Evolutionary conservation across 2,113 vertebrate species (phyloP), one percentile per base, ranked within the genome.

Genomic region (Dipodomys stephensi): DNA sequence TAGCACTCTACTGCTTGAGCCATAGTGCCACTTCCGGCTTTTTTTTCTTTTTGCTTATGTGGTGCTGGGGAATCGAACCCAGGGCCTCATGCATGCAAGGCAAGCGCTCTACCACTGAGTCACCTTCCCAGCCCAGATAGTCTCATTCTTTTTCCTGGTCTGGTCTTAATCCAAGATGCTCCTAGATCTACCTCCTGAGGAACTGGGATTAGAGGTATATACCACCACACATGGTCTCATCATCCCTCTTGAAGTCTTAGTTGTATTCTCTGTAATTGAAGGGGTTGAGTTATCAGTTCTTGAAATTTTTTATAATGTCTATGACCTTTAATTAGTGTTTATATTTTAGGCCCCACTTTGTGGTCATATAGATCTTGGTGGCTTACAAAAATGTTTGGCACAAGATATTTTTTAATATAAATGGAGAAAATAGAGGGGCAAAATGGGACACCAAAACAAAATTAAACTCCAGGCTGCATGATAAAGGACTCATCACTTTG

Each of bases 361-460:
- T 76, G 83, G 12, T 87, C 18, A 23, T 60, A 18, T 64, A 65
- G 35, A 79, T 74, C 46, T 72, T 35, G 49, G 72, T 46, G 73
- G 67, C 20, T 94, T 67, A 23, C 49, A 78, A 83, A 94, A 90
- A 67, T 49, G 78, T 81, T 69, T 46, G 69, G 69, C 60, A 35
- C 11, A 73, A n/a, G 35, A 72, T 65, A 74, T 83, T 69, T 53
- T 53, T 53, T 53, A 53, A 89, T 25, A 46, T 46, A 62, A 22
- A 46, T 57, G 57, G 67, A 3, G 28, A 57, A 65, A 76, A 9
- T 28, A 2, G 4, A 74, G 8, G 6, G 12, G 39, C 19, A 91
- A 76, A 27, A 3, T 62, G 13, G 46, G 20, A 57, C 39, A 53
- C n/a, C 83, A 53, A 87, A 83, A 79, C 72, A n/a, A 72, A 88